Conservation (phyloP, 2,113 vertebrate genomes). For the Mus musculus region DNA sequence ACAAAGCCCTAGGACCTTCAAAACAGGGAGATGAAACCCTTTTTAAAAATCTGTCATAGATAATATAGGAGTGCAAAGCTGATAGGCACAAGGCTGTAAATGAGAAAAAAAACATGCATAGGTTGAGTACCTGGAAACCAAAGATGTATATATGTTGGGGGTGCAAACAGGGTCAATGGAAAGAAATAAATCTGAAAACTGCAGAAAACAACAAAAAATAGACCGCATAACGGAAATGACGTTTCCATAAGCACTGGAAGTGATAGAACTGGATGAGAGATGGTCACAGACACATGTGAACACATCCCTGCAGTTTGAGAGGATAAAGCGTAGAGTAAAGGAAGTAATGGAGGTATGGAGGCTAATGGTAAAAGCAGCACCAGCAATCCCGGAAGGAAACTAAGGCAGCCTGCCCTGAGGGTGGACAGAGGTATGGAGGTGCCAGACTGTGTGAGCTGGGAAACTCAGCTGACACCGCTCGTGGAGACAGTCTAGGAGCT, state of each 20-base stretch:
- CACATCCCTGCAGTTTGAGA: neutral
- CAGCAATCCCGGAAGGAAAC: neutral
- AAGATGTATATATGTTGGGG: neutral
- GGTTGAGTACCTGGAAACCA: neutral
- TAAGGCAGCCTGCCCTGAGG: neutral
- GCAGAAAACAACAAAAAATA: neutral
- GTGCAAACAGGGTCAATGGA: neutral
- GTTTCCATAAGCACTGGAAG: neutral
- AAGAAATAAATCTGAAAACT: neutral
- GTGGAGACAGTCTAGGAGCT: neutral
- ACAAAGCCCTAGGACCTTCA: neutral
- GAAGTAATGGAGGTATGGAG: neutral
- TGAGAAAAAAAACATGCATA: neutral
- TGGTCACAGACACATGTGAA: neutral
- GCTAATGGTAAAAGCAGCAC: neutral
- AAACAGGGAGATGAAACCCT: neutral
- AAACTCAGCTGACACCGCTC: neutral
- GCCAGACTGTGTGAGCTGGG: neutral
- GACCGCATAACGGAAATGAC: neutral
- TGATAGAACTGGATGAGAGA: neutral
- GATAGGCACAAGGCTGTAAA: neutral
- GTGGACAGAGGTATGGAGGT: neutral
- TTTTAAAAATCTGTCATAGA: too few relatives aligned
- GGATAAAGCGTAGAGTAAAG: neutral
- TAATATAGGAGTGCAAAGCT: too few relatives aligned